These are phyloP conservation scores for Coilia nasus DNA, from an alignment of 2,797 vertebrate species.

Conservation along the genomic window DNA sequence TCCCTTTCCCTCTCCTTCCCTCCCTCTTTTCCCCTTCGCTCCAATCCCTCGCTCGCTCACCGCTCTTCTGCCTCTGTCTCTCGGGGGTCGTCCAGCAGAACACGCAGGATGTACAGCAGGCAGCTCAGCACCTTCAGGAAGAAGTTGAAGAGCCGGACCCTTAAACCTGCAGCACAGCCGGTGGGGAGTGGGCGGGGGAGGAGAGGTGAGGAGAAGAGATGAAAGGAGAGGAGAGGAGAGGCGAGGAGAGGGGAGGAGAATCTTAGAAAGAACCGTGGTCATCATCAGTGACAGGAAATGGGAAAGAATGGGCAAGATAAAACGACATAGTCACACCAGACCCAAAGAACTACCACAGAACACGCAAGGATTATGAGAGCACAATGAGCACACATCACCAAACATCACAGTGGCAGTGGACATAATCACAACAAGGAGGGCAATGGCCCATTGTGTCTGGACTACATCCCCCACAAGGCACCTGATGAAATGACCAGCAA, in stretches of 20 bases:
- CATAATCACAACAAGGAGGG: slow-evolving; percentile 1
- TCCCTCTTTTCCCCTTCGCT: neutral
- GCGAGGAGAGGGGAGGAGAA: neutral
- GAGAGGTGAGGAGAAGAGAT: neutral
- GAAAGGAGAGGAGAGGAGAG: neutral
- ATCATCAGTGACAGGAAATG: neutral
- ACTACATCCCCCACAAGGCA: slow-evolving; percentile 31
- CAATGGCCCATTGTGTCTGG: neutral
- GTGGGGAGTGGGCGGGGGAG: neutral
- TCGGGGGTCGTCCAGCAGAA: slow-evolving; percentile 80
- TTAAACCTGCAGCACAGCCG: slow-evolving; percentile 72
- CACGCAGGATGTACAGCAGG: slow-evolving; percentile 83
- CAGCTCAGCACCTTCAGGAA: slow-evolving; percentile 85
- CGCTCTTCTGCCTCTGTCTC: slow-evolving; percentile 70
- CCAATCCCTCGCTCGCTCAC: slow-evolving; percentile 63
- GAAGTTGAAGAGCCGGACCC: slow-evolving; percentile 87
- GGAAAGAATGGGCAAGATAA: neutral
- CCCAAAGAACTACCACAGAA: neutral
- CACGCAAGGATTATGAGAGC: slow-evolving; percentile 11
- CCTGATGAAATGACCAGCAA: slow-evolving; percentile 14
- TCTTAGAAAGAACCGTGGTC: neutral
- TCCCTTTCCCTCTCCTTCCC: neutral
- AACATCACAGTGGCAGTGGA: neutral
- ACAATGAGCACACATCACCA: slow-evolving; percentile 14
- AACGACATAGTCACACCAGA: neutral